These are phyloP conservation scores for Osmoderma eremita DNA, from an alignment of 2,888 invertebrate species.

Conservation along the genomic window DNA sequence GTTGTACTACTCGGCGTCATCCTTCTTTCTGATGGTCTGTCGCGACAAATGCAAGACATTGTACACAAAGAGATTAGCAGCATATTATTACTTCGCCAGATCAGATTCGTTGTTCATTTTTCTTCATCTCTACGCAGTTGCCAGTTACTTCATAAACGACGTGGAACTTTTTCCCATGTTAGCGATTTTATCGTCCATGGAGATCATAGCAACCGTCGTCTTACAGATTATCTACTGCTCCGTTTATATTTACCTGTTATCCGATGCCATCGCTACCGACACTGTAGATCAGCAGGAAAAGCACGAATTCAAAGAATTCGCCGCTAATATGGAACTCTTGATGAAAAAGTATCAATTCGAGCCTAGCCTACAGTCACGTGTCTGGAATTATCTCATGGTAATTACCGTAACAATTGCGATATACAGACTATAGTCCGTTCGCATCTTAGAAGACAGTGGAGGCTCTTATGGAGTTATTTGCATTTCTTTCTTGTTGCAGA, in stretches of 20 bases:
- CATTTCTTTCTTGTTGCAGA: too few species aligned
- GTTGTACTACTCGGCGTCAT: constrained; percentile 31
- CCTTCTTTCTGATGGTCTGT: constrained; percentile 26
- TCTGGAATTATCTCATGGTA: constrained; percentile 22
- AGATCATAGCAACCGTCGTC: neutral
- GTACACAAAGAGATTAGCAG: neutral
- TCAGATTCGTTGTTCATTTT: constrained; percentile 4
- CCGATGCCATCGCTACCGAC: constrained; percentile 64
- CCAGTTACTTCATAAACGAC: constrained; percentile 24
- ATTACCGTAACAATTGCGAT: neutral
- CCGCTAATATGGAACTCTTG: constrained; percentile 61
- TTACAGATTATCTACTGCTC: constrained; percentile 35
- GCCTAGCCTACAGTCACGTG: constrained; percentile 59
- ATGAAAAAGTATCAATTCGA: constrained; percentile 67
- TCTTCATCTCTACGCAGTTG: constrained; percentile 28
- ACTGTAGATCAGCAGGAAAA: constrained; percentile 60
- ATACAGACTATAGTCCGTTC: too few species aligned
- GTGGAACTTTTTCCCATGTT: constrained; percentile 23
- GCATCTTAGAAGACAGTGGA: too few species aligned
- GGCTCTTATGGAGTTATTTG: too few species aligned
- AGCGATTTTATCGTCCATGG: neutral
- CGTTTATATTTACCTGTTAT: constrained; percentile 25
- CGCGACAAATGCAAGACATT: neutral
- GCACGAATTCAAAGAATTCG: constrained; percentile 39
- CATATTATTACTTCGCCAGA: neutral